A percentile compares a stretch with the other conserved stretches of the same genome.
These are phyloP conservation scores for Bufo bufo DNA, from an alignment of 2,113 vertebrate genomes.

Conservation along the genomic window DNA sequence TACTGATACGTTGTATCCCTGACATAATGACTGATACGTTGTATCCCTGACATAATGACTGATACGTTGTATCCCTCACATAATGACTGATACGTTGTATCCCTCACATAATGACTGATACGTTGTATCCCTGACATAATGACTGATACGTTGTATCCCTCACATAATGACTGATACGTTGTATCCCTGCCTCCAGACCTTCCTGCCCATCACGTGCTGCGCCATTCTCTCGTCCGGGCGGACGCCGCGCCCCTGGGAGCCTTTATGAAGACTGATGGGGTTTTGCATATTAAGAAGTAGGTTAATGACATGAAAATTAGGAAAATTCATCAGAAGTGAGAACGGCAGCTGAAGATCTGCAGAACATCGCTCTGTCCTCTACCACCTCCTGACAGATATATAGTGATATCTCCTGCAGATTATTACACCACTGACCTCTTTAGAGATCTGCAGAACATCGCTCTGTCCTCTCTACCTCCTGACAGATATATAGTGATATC, in stretches of 20 bases:
- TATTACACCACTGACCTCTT: background rate
- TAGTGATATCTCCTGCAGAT: background rate
- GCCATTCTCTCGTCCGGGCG: background rate
- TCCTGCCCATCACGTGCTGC: background rate
- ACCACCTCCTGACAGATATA: background rate
- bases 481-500: background rate
- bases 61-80: no score
- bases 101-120: no score
- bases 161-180: background rate
- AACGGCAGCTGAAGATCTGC: background rate
- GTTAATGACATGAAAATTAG: constrained; percentile 42
- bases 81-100: no score
- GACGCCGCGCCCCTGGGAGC: background rate
- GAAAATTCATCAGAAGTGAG: constrained; percentile 24
- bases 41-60: no score
- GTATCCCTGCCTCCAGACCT: no score
- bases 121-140: no score
- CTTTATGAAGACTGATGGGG: background rate
- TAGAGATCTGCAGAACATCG: background rate
- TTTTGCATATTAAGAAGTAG: constrained; percentile 3
- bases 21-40: no score
- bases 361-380: background rate
- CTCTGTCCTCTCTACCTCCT: background rate
- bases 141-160: no score
- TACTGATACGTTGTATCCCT: no score